Evolutionary conservation across 2,888 invertebrate genomes (phyloP), one percentile per base, ranked within the genome.

Genomic region (Abrostola tripartita): DNA sequence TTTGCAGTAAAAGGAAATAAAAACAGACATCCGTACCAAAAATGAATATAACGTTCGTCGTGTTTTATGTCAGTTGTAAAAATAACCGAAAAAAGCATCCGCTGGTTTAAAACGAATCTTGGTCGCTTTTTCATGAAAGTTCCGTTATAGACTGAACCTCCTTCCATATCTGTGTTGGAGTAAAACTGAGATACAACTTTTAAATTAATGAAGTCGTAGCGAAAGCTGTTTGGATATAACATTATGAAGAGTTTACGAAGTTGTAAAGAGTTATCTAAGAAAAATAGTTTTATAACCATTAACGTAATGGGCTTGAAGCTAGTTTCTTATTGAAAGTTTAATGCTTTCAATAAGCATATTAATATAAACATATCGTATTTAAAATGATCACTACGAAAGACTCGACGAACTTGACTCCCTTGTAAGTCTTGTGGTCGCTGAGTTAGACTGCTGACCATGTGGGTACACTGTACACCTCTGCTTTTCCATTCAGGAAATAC

Each of bases 101-200:
- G 42, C 54, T 52, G 47, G 14, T 60, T 65, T 65, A 56, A 12
- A 72, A 74, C 36, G 0, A 59, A 65, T 62, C 35, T 47, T 47
- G 54, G 40, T 54, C 8, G 8, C 47, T 63, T 58, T 62, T 0
- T 51, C 71, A 58, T 57, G 12, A 61, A 61, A 24, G 44, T 53
- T 44, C 53, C 9, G 6, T 14, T 44, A 24, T 38, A 47, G 44
- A 50, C 52, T 56, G 52, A 37, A 40, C 5, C 63, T 66, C 53
- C 52, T 52, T 67, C 61, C 10, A 64, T 41, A 47, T 38, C 11
- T 54, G 36, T 37, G 49, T 44, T 49, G 41, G 36, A 54, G 52
- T 59, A 50, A 61, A 61, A 37, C 44, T 55, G 50, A 59, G 47
- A 69, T 40, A 56, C n/a, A 44, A 57, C 47, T 62, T 61, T 58